Evolutionary conservation across 37 sponge, comb jelly and placozoan genomes (phyloP), one percentile per base, ranked within the genome.

Genomic region (Crambe crambe): DNA sequence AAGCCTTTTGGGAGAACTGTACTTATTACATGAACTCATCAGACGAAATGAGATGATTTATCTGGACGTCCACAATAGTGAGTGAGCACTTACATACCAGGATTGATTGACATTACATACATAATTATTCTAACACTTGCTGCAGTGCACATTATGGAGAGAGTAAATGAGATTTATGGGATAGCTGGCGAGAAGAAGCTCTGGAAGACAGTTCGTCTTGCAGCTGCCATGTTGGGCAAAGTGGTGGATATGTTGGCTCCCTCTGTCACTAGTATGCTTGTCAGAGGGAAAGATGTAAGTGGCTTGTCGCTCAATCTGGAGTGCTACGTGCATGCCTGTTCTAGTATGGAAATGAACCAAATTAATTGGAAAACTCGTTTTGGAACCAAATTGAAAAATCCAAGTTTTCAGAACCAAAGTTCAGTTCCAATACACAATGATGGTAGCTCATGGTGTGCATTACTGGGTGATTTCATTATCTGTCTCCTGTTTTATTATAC

Each of bases 231-330:
- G 10, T 81, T 96, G 51, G 31, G 72, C 3, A 93, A 93, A 70
- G 85, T 86, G 23, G 97, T 96, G 37, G 97, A 96, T 75, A 80
- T 91, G 65, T 77, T 96, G 47, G 90, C 97, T 20, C 97, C 97
- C 0, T 54, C 91, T 9, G 20, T 96, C 20, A 83, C 97, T 20
- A 54, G 69, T 25, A 86, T 96, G 79, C 74, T 96, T 3, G 94
- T 87, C 42, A 58, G 81, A 30, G 81, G 81, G 22, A 81, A 81
- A 61, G 81, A 81, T 72, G 81, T 81, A 40, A 41, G 63, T 2
- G 23, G 77, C 5, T n/a, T n/a, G n/a, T n/a, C n/a, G n/a, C 10
- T 54, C 56, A 54, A 54, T 18, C n/a, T n/a, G n/a, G n/a, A n/a
- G n/a, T n/a, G n/a, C n/a, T n/a, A n/a, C n/a, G n/a, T n/a, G n/a